These are phyloP conservation scores for Danaus melanippus DNA, from an alignment of 1,140 invertebrate species.

Conservation along the genomic window DNA sequence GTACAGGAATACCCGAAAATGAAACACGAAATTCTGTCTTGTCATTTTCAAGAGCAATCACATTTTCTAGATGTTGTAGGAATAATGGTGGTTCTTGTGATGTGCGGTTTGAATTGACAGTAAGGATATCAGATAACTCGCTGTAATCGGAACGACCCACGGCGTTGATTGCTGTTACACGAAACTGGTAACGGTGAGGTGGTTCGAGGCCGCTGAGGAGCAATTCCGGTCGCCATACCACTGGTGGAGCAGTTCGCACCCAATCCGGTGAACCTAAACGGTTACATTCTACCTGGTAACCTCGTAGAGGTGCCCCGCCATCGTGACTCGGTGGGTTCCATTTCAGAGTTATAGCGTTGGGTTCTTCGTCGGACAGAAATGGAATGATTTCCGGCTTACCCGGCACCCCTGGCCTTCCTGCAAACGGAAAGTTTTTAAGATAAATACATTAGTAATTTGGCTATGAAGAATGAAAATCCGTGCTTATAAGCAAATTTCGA, in stretches of 20 bases:
- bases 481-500: no score
- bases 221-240: constrained; percentile 80
- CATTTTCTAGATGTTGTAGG: constrained; percentile 77
- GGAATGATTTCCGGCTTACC: constrained; percentile 83
- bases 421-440: constrained; percentile 30
- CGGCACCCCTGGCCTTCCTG: constrained; percentile 83
- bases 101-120: constrained; percentile 80
- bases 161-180: constrained; percentile 89
- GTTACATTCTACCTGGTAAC: constrained; percentile 86
- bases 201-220: constrained; percentile 85
- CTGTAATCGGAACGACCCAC: constrained; percentile 85
- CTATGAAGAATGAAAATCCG: no score
- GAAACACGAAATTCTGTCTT: constrained; percentile 87
- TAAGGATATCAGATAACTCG: constrained; percentile 83
- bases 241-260: constrained; percentile 80
- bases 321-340: constrained; percentile 88
- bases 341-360: constrained; percentile 88
- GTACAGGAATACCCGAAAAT: constrained; percentile 85
- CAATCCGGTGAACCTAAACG: constrained; percentile 83
- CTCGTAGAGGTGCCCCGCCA: constrained; percentile 91
- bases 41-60: constrained; percentile 82
- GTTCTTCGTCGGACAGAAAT: constrained; percentile 77
- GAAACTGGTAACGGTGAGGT: constrained; percentile 91
- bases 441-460: no score
- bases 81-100: constrained; percentile 79